phyloP scores from a whole-genome alignment of 2,113 vertebrate species.

The Fulmarus glacialis region DNA sequence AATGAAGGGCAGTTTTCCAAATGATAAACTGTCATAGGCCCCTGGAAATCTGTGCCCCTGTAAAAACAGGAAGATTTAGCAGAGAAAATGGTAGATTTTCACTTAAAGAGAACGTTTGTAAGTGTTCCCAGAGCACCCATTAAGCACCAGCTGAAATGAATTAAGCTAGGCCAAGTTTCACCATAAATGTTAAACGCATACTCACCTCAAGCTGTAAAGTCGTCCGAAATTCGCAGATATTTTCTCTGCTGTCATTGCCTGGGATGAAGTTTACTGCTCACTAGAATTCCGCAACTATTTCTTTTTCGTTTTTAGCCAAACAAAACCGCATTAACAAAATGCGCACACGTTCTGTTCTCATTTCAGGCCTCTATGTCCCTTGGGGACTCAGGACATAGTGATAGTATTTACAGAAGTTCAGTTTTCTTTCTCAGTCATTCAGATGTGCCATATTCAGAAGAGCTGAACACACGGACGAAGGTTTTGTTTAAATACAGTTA shows the following conservation, averaged over 20 bases:
- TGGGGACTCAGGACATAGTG: neutral
- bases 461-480: rapidly evolving
- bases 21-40: neutral
- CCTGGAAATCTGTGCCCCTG: neutral
- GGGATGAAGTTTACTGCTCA: neutral
- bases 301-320: neutral
- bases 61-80: neutral
- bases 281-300: neutral
- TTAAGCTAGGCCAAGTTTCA: neutral
- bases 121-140: neutral
- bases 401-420: neutral
- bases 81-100: neutral
- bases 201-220: neutral
- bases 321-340: neutral
- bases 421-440: neutral
- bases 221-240: neutral
- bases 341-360: neutral
- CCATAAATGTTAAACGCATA: neutral
- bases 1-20: neutral
- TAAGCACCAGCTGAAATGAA: neutral
- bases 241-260: neutral
- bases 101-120: neutral
- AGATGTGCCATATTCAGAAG: neutral
- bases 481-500: neutral
- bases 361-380: neutral